Evolutionary conservation across 2,113 vertebrate species (phyloP), one percentile per base, ranked within the genome.

Genomic region (Malurus melanocephalus): DNA sequence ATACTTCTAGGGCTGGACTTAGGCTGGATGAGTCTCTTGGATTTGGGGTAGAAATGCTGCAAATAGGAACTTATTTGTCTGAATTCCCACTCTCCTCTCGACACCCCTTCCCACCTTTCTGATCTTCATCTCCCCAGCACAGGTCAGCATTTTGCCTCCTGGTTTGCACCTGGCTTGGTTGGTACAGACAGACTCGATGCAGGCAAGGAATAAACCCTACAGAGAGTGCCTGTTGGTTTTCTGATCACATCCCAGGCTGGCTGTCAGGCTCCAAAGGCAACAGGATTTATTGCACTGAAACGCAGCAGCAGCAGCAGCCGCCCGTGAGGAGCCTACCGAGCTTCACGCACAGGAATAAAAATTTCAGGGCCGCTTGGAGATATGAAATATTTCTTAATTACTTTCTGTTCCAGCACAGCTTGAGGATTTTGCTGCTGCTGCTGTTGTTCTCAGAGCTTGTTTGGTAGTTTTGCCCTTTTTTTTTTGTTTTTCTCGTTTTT

Each of bases 241-340:
- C 96, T 67, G 87, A 81, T 96, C 95, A 96, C 96, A 96, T 96
- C 94, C 95, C 2, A n/a, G 73, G 40, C 83, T 83, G 94, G 87
- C 93, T 96, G 95, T 94, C 95, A 94, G 93, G 82, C 91, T 96
- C 91, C 95, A 96, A 96, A 96, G 94, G 95, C 96, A 95, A 80
- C 35, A 89, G 93, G 94, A 96, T 96, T 96, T 96, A 96, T 96
- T 92, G 89, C 94, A 81, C 78, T 90, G 87, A 96, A 94, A 92
- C 7, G 15, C 89, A 88, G 92, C 94, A 68, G 89, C 93, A 42
- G 71, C 82, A 64, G 85, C 85, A 91, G 79, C 82, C 16, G 49
- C 90, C 93, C 10, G 14, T 93, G 91, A 96, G 96, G 90, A 96
- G 94, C 91, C 88, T 92, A 71, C 17, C 19, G 93, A 95, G 87